phyloP scores from a whole-genome alignment of 2,888 invertebrate species.

The Dolichopus griseipennis region DNA sequence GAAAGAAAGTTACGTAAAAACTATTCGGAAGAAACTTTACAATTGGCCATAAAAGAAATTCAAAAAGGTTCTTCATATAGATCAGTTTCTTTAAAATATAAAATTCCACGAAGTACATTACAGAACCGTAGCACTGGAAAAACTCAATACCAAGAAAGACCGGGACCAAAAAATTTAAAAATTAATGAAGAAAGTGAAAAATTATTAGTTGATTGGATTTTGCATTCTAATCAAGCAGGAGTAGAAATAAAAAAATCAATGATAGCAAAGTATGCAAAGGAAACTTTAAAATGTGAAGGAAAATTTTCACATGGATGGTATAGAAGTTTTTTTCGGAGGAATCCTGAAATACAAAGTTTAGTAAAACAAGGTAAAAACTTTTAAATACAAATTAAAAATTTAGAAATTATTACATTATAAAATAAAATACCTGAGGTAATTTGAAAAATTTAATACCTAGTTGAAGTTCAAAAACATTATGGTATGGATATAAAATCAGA shows the following conservation, averaged over 20 bases:
- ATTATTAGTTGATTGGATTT: background rate
- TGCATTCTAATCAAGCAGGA: background rate
- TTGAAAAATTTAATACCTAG: background rate
- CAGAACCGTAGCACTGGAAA: background rate
- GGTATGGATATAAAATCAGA: background rate
- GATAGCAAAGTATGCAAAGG: background rate
- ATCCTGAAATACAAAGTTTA: background rate
- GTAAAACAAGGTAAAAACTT: background rate
- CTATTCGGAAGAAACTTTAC: background rate
- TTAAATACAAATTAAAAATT: background rate
- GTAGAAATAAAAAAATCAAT: background rate
- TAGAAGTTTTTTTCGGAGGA: background rate
- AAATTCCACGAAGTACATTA: background rate
- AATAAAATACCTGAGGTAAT: too few species aligned
- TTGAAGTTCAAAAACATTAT: background rate
- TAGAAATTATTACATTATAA: background rate
- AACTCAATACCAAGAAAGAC: background rate
- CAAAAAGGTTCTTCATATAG: background rate
- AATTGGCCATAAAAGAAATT: background rate
- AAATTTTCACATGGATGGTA: background rate
- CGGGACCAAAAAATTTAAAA: background rate
- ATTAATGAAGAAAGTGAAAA: background rate
- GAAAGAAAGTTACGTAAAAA: background rate
- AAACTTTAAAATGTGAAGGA: background rate
- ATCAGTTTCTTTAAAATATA: background rate